Percentiles rank a stretch among this genome's conserved stretches.
phyloP scores from a whole-genome alignment of 2,113 vertebrate species.

The Engystomops pustulosus region DNA sequence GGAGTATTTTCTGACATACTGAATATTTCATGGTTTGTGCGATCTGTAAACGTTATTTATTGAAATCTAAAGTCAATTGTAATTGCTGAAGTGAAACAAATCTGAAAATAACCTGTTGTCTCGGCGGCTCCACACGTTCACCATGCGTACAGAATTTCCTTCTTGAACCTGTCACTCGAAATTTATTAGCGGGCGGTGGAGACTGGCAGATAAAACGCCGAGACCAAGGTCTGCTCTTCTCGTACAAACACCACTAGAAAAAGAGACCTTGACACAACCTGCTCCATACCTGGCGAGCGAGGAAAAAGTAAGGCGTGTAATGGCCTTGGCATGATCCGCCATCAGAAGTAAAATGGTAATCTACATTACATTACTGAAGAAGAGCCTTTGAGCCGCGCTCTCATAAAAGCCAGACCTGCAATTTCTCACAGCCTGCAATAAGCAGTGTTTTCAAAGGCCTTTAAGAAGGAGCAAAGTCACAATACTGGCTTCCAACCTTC shows the following conservation, averaged over 20 bases:
- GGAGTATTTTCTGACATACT: background rate
- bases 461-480: background rate
- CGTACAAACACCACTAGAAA: background rate
- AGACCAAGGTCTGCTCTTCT: conserved; percentile 11
- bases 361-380: conserved; percentile 29
- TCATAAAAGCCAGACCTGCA: conserved; percentile 13
- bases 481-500: conserved; percentile 56
- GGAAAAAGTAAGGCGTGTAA: background rate
- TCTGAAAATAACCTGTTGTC: conserved; percentile 16
- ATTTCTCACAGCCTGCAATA: conserved; percentile 57
- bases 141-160: background rate
- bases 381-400: background rate
- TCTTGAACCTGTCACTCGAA: background rate
- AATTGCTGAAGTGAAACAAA: background rate
- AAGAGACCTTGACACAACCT: conserved; percentile 38
- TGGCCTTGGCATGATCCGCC: conserved; percentile 9
- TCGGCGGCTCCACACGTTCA: background rate
- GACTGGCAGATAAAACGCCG: conserved; percentile 11
- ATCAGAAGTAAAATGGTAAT: conserved; percentile 28
- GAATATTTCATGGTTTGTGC: background rate
- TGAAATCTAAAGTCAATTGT: background rate
- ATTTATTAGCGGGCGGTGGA: conserved; percentile 37
- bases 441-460: conserved; percentile 54
- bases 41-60: conserved; percentile 1
- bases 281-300: conserved; percentile 12